Base-by-base conservation (phyloP, 1,140 invertebrate genomes). In the Whitmania pigra region DNA sequence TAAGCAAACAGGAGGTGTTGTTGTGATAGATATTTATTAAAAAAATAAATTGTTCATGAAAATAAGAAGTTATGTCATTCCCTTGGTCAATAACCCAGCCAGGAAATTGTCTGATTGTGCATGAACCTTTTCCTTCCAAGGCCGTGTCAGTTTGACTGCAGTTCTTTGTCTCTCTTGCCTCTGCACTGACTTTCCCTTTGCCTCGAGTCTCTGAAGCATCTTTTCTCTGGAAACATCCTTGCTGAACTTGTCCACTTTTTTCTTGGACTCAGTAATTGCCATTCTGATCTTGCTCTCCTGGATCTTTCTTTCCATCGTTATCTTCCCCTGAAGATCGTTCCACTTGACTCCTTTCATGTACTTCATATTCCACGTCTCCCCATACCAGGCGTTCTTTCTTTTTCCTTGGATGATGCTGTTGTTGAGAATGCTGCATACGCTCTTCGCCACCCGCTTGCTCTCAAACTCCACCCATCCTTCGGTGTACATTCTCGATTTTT, bases 391-490 rank as follows among this genome's bases (percentile, higher is more conserved):
- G 53, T 89, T 92, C 75, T 87, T 89, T 79, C 93, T 93, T 77
- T 89, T 88, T 1, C 87, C 89, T n/a, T 90, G 91, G 70, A 97
- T 89, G 82, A 88, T 88, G 74, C 86, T 88, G 78, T 92, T 93
- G 79, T 97, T 97, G 36, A 97, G 83, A 53, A 85, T 81, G 13
- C 82, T 76, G 0, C 91, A 92, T 43, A 94, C 90, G 79, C 86
- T 81, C 84, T 96, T 96, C 5, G 94, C 94, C 43, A 90, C 83
- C 77, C 86, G 88, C 82, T 94, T 94, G 72, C 89, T 89, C 80
- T 89, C 86, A 84, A 96, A 97, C 82, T 98, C 94, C 2, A 98
- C 85, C 94, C 94, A 97, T 29, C 94, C 94, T 86, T 98, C 94
- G 9, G 88, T 89, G 77, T 92, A 97, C 36, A 78, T 74, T 36